Base-by-base conservation (phyloP, 2,888 invertebrate genomes). In the Gymnoscelis rufifasciata region DNA sequence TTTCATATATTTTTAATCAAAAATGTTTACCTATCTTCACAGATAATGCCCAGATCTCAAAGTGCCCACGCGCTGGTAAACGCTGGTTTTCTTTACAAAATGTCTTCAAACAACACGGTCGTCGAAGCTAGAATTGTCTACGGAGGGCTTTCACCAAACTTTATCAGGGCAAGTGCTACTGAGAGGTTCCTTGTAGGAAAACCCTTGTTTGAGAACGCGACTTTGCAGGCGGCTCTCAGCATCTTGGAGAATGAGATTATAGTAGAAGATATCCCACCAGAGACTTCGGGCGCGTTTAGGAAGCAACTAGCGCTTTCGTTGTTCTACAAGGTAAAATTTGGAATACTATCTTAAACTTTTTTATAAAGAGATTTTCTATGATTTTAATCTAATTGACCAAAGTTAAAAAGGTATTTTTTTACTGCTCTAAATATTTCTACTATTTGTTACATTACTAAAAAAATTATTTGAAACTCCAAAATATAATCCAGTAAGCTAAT, bases 31-130 rank as follows among this genome's bases (percentile, higher is more conserved):
- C n/a, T n/a, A n/a, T 6, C 2, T 43, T 27, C 2, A 27, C 62
- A 94, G 93, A 91, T 94, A 38, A 93, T 92, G 90, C 91, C 92
- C 0, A 79, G 93, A 50, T 89, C 92, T 0, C 93, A 93, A 79
- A 94, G 92, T 64, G 91, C 93, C 0, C 93, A 93, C 62, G 94
- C 94, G 0, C 90, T 92, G 38, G 92, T 95, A 0, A 94, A 94
- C 61, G 93, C 93, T 12, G 94, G 92, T 2, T 94, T 94, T 63
- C 68, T 92, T 0, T 88, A 92, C 41, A 89, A 90, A 68, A 62
- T 93, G 11, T 63, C 82, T 40, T 79, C 49, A 36, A 66, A 78
- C 50, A 59, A 79, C 47, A 67, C 80, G 23, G 68, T 91, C 0
- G 62, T 73, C 26, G 71, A 71, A 19, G 90, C 91, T 0, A 74